Conservation (phyloP, 1,140 invertebrate species). For the Euura saliciscinereae region DNA sequence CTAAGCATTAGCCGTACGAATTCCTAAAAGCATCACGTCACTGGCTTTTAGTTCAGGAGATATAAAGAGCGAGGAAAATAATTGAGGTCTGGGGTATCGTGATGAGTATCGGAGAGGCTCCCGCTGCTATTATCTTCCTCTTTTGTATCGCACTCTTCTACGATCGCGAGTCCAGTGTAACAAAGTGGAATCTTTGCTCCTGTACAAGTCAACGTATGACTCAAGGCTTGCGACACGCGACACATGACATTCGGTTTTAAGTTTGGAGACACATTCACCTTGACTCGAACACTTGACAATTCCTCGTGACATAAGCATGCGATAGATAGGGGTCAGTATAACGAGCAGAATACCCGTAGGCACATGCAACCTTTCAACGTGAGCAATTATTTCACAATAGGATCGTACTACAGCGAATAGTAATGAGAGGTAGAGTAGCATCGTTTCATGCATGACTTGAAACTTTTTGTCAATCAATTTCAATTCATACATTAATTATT, state of each 20-base stretch:
- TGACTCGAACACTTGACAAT: not conserved
- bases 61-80: not conserved
- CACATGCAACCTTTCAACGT: not conserved
- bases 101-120: not conserved
- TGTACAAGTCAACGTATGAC: too few relatives aligned
- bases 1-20: constrained; percentile 1
- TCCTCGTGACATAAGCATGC: not conserved
- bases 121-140: not conserved
- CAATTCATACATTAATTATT: too few relatives aligned
- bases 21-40: not conserved
- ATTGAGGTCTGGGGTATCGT: not conserved
- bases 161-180: not conserved
- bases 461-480: too few relatives aligned
- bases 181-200: too few relatives aligned
- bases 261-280: not conserved
- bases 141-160: not conserved
- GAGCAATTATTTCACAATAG: not conserved
- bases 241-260: constrained; percentile 4
- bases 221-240: not conserved
- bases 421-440: constrained; percentile 7
- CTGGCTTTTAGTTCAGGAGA: not conserved
- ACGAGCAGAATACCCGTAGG: not conserved
- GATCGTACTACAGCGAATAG: constrained; percentile 24
- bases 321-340: not conserved
- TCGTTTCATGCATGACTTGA: too few relatives aligned